Conservation (phyloP, 2,113 vertebrate genomes). For the Eupsittula cactorum region DNA sequence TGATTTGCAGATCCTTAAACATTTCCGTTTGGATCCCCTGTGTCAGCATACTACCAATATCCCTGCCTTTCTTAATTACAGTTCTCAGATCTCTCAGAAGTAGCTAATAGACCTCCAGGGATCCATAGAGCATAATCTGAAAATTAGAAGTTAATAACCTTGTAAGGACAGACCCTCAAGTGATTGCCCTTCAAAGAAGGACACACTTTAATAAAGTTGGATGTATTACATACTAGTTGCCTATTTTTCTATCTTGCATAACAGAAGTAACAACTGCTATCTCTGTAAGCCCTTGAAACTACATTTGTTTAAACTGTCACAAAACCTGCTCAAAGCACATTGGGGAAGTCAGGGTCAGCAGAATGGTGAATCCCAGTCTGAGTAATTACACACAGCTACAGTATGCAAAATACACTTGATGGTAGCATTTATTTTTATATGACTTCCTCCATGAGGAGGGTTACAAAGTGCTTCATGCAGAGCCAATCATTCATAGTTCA, state of each 20-base stretch:
- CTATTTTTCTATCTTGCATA: neutral
- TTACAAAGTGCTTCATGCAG: conserved; percentile 13
- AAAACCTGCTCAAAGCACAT: neutral
- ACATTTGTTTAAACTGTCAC: neutral
- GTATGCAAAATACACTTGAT: neutral
- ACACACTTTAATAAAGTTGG: neutral
- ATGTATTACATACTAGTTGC: neutral
- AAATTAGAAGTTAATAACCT: conserved; percentile 42
- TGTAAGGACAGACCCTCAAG: neutral
- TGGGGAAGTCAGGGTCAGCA: neutral
- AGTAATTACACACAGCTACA: neutral
- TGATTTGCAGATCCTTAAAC: neutral
- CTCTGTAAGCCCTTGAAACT: neutral
- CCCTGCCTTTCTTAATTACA: conserved; percentile 32
- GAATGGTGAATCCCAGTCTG: neutral
- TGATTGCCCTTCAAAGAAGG: neutral
- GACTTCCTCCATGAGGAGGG: neutral
- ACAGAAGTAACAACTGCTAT: neutral
- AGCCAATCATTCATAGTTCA: conserved; percentile 23
- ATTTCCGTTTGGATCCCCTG: neutral
- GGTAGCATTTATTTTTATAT: conserved; percentile 16
- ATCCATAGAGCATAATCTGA: conserved; percentile 1
- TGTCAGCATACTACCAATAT: neutral
- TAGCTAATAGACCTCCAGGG: conserved; percentile 26
- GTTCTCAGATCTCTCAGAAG: neutral